Evolutionary conservation across 2,888 invertebrate species (phyloP), one percentile per base, ranked within the genome.

Genomic region (Drosophila parthenogenetica): DNA sequence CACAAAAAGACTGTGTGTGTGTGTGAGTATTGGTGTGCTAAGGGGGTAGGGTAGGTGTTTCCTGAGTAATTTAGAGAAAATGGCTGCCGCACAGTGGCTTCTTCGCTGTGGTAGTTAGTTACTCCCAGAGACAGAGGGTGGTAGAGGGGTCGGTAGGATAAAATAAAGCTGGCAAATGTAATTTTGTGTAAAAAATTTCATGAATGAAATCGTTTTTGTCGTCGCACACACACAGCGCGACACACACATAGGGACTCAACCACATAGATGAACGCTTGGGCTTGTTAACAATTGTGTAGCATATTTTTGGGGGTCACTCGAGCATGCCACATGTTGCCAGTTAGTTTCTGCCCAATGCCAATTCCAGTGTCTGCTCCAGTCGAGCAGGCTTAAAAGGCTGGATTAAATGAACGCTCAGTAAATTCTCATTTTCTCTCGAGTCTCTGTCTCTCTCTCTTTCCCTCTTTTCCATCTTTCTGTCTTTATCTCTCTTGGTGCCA

Each of bases 181-280:
- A 73, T 85, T 82, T 81, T 85, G 78, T 81, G 77, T 79, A 82
- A 75, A 78, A 82, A 78, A 71, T 53, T 85, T 80, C 72, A 82
- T 83, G 86, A 83, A 86, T 83, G 81, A 76, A 85, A 82, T 80
- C 77, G 74, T 68, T 77, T 72, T 74, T 69, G 73, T 46, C 58
- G 42, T 40, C 46, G 13, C 42, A 45, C 60, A 50, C 22, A 57
- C 51, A 59, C 45, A 53, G 32, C 37, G 11, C 45, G 19, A 51
- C 55, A 50, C 16, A 43, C 43, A 45, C 39, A 48, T n/a, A 16
- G 40, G 25, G 10, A 11, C 16, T 60, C 42, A 53, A 42, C 46
- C 37, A 13, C 16, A 69, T 37, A 57, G 46, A 42, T 29, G 46
- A 22, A 22, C n/a, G 49, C 60, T 64, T 58, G 60, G 58, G 64